Evolutionary conservation across 1,140 invertebrate genomes (phyloP).

Genomic region (Dinoponera quadriceps): DNA sequence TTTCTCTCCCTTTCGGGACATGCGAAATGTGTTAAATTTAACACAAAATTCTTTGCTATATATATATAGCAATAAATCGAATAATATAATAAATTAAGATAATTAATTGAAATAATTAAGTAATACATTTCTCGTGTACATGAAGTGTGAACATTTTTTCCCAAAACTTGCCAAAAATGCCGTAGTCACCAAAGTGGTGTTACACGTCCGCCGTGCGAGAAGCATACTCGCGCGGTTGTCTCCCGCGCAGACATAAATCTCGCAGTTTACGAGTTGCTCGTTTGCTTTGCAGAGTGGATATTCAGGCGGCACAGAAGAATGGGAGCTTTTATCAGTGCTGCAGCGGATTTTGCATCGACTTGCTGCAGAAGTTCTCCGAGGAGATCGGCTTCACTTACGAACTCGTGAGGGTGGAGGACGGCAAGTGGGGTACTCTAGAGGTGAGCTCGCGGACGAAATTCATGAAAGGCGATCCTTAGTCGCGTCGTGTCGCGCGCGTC

Average conservation of each 20-base stretch:
- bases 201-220: neutral
- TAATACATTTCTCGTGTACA: too few relatives aligned
- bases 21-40: too few relatives aligned
- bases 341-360: constrained; percentile 98
- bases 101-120: too few relatives aligned
- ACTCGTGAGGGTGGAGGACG: constrained; percentile 96
- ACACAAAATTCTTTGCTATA: too few relatives aligned
- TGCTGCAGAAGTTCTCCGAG: constrained; percentile 95
- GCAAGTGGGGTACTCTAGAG: constrained; percentile 95
- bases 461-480: constrained; percentile 35
- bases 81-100: too few relatives aligned
- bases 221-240: neutral
- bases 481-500: constrained; percentile 9
- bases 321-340: constrained; percentile 96
- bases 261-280: neutral
- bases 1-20: too few relatives aligned
- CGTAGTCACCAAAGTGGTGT: neutral
- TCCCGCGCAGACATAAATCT: neutral
- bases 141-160: too few relatives aligned
- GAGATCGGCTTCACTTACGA: constrained; percentile 98
- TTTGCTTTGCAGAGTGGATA: constrained; percentile 89
- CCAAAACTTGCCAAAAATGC: too few relatives aligned
- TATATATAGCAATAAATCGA: too few relatives aligned
- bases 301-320: constrained; percentile 91
- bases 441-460: constrained; percentile 83